phyloP scores from a whole-genome alignment of 2,113 vertebrate genomes.

The Embiotoca jacksoni region DNA sequence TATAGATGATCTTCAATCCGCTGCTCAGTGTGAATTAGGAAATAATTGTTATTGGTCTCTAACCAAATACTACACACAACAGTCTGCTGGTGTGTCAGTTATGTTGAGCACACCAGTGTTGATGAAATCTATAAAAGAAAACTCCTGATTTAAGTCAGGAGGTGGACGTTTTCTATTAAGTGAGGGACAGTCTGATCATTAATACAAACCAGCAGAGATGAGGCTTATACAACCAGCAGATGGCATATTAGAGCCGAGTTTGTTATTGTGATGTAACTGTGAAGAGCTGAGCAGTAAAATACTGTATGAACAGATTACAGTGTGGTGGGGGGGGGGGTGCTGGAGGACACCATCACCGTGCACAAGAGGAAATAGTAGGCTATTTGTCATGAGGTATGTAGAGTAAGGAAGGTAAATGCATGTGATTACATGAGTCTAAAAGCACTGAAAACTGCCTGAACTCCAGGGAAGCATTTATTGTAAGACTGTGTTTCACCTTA shows the following conservation, averaged over 20 bases:
- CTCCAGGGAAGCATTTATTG: background rate
- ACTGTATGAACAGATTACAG: constrained; percentile 2
- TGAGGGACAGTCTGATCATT: background rate
- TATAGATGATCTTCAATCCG: constrained; percentile 27
- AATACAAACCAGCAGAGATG: background rate
- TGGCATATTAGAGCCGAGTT: constrained; percentile 59
- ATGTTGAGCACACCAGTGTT: background rate
- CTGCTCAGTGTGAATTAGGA: background rate
- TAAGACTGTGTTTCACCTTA: background rate
- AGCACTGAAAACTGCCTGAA: background rate
- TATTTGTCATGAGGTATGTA: background rate
- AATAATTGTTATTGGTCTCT: constrained; percentile 20
- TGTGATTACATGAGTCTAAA: constrained; percentile 2
- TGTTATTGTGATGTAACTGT: constrained; percentile 1
- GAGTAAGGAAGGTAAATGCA: background rate
- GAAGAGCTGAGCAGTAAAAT: background rate
- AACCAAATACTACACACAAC: constrained; percentile 1
- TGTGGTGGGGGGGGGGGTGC: constrained; percentile 2
- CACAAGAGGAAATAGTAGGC: background rate
- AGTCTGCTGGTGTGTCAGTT: constrained; percentile 6
- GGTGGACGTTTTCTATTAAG: background rate
- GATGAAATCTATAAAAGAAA: background rate
- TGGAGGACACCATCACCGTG: background rate
- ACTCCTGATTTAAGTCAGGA: background rate
- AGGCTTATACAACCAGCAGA: constrained; percentile 58